Base-by-base conservation (phyloP, 30 jellyfish, hydroid and myxozoan species). In the Pseudorhiza aurosa region DNA sequence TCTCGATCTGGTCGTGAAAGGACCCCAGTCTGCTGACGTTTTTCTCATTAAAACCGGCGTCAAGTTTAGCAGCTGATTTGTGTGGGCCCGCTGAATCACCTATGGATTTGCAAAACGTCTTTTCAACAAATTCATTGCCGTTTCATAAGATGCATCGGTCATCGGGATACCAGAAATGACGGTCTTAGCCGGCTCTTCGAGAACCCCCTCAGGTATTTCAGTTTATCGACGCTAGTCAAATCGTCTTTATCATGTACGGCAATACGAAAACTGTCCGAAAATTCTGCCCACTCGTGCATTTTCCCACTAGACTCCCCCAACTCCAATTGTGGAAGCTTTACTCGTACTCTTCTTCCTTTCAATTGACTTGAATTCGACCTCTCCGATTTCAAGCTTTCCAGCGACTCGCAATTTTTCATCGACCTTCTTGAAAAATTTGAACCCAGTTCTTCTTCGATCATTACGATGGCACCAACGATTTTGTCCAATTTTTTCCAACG, bases 1-100 rank as follows among this genome's bases (percentile, higher is more conserved):
- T 50, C 85, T 72, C 74, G 71, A 72, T 72, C 33, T 72, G 64
- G 27, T 72, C 85, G 2, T 36, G 73, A 22, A 72, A 63, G 22
- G 1, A 24, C 0, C 64, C 1, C 15, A 72, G 26, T 22, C 74
- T 35, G 4, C 18, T 22, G 1, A 56, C 74, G 62, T 36, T 72
- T 40, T 31, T 72, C 49, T 68, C 82, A 29, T 29, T 68, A 68
- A 18, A 68, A 8, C 42, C 82, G 29, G 68, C 50, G 60, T 29
- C 8, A 7, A 68, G 53, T 11, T 40, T 40, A 33, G 6, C 15
- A 65, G 62, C 9, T 65, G 63, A 65, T 37, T 65, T 36, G 39
- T 9, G 43, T 65, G 80, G 29, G 63, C 80, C 3, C 80, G 35
- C 30, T n/a, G n/a, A n/a, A n/a, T n/a, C n/a, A n/a, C n/a, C n/a